Conservation (phyloP, 2,113 vertebrate genomes). For the Tenrec ecaudatus region DNA sequence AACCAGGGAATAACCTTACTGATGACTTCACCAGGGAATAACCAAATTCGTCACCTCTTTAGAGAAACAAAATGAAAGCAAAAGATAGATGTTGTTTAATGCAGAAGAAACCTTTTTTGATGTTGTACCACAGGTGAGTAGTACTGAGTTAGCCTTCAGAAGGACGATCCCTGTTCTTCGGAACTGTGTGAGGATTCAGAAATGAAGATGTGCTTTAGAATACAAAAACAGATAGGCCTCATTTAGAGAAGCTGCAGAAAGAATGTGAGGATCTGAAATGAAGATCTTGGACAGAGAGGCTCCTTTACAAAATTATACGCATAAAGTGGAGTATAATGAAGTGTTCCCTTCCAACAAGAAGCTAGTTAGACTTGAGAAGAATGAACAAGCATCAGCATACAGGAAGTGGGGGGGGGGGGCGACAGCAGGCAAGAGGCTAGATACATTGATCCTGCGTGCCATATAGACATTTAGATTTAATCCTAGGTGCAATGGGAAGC, state of each 20-base stretch:
- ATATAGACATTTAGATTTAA: no score
- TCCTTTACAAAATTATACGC: no score
- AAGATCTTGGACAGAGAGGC: no score
- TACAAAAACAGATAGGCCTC: neutral
- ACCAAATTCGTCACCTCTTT: neutral
- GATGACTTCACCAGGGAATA: neutral
- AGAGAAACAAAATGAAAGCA: neutral
- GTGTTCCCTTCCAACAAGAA: no score
- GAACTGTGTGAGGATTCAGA: neutral
- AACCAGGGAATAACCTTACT: neutral
- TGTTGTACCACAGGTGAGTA: neutral
- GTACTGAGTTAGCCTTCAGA: neutral
- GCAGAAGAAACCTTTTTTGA: neutral
- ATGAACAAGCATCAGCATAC: no score
- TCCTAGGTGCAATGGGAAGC: no score
- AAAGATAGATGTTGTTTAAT: neutral
- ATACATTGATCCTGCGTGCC: no score
- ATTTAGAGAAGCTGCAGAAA: neutral
- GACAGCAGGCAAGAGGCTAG: no score
- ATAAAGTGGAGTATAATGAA: no score
- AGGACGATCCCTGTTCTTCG: neutral
- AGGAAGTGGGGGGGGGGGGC: no score
- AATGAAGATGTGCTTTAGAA: neutral
- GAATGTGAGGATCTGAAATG: neutral
- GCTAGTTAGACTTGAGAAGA: no score